A percentile compares a stretch with the other conserved stretches of the same genome.
These are phyloP conservation scores for Tenebrosternarchus preto DNA, from an alignment of 2,113 vertebrate genomes.

Conservation along the genomic window DNA sequence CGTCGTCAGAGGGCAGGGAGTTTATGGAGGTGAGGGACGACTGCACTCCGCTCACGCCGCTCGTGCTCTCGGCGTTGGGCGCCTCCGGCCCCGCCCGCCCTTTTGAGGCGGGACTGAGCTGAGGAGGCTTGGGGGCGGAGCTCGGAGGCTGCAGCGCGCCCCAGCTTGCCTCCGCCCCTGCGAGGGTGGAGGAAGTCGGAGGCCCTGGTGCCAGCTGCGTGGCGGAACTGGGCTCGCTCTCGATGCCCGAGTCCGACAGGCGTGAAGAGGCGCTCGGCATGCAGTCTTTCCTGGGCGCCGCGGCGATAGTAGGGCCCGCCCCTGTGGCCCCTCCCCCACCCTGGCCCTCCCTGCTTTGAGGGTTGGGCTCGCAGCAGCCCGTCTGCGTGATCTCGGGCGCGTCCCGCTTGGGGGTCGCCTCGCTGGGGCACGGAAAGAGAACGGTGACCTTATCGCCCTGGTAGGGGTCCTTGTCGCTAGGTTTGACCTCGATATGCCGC, in stretches of 20 bases:
- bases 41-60: slow-evolving; percentile 89
- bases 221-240: slow-evolving; percentile 94
- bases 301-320: slow-evolving; percentile 43
- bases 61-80: slow-evolving; percentile 86
- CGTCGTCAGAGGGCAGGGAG: slow-evolving; percentile 93
- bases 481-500: slow-evolving; percentile 71
- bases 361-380: slow-evolving; percentile 54
- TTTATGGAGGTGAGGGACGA: slow-evolving; percentile 98
- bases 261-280: slow-evolving; percentile 83
- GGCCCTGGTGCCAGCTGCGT: slow-evolving; percentile 78
- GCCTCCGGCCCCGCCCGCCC: slow-evolving; percentile 73
- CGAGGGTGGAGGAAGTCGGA: slow-evolving; percentile 66
- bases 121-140: slow-evolving; percentile 73
- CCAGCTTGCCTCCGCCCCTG: slow-evolving; percentile 68
- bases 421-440: slow-evolving; percentile 72
- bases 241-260: slow-evolving; percentile 94
- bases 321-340: slow-evolving; percentile 42
- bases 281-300: slow-evolving; percentile 74
- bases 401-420: slow-evolving; percentile 56
- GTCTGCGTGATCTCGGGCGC: slow-evolving; percentile 62
- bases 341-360: slow-evolving; percentile 47
- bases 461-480: slow-evolving; percentile 75
- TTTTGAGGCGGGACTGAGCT: slow-evolving; percentile 77
- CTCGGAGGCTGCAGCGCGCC: slow-evolving; percentile 69
- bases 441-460: slow-evolving; percentile 80